Base-by-base conservation (phyloP, 2,888 invertebrate species). In the Drosophila falleni region DNA sequence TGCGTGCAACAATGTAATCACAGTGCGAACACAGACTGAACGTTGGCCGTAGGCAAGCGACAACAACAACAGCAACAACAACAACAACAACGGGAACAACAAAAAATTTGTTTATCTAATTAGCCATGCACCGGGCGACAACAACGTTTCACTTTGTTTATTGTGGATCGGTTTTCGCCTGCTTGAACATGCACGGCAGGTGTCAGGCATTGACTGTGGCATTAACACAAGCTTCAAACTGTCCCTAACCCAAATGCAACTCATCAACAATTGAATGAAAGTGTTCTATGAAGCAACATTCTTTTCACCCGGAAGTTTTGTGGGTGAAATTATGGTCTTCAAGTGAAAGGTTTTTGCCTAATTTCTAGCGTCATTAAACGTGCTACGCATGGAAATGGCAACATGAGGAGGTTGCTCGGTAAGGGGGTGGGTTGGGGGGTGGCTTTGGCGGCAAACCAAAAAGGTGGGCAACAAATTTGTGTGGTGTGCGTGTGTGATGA, bases 51-150 rank as follows among this genome's bases (percentile, higher is more conserved):
- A 49, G 68, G 58, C 72, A 55, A 26, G 8, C 54, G 31, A 39
- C 50, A 29, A 29, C 55, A 8, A 60, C 67, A 49, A 60, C 77
- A 49, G 56, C 77, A 81, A 69, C 75, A 76, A 58, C 74, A 60
- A 63, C 64, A 76, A 63, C 16, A 16, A 44, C n/a, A 26, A 15
- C 51, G 26, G 59, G 58, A 47, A 65, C 76, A 82, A 86, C 80
- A 58, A 47, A 65, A 76, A 82, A 87, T 81, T 87, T 88, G 81
- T 88, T 86, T 84, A 81, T 82, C 85, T 87, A 87, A 87, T 86
- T 86, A 87, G 84, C 78, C 71, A 86, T 86, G 86, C 86, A 72
- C 56, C 60, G 72, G 74, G 83, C 81, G 80, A 77, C 79, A 74
- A 67, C 81, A 69, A 69, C 71, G 75, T 78, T 78, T 78, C 78